Conservation (phyloP, 2,113 vertebrate genomes). For the Odontesthes bonariensis region DNA sequence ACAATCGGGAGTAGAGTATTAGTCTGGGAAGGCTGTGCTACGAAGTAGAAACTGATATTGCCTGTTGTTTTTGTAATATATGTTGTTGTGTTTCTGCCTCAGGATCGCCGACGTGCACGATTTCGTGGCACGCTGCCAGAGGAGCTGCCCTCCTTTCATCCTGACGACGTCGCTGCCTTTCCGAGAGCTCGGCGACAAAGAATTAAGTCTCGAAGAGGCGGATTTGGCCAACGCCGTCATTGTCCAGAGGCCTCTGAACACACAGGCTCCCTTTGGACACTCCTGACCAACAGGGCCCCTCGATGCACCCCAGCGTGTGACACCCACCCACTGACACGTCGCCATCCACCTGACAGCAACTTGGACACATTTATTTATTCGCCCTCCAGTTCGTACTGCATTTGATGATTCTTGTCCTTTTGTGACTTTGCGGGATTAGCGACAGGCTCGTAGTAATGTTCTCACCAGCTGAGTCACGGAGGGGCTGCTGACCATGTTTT, state of each 20-base stretch:
- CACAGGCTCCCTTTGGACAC: slow-evolving; percentile 83
- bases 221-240: slow-evolving; percentile 90
- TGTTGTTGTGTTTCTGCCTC: background rate
- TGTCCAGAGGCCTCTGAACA: slow-evolving; percentile 88
- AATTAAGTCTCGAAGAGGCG: slow-evolving; percentile 88
- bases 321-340: background rate
- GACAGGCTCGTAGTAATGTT: background rate
- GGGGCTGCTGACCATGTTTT: slow-evolving; percentile 18
- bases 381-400: slow-evolving; percentile 13
- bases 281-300: slow-evolving; percentile 62
- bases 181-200: slow-evolving; percentile 83
- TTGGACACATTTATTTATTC: slow-evolving; percentile 1
- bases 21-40: background rate
- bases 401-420: slow-evolving; percentile 9
- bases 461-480: slow-evolving; percentile 11
- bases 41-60: background rate
- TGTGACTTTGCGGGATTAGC: slow-evolving; percentile 21
- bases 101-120: slow-evolving; percentile 91
- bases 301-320: background rate
- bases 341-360: background rate
- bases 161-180: slow-evolving; percentile 90
- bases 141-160: slow-evolving; percentile 84
- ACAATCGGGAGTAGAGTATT: slow-evolving; percentile 19
- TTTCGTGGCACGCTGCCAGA: slow-evolving; percentile 89
- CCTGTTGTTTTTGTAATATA: too few species aligned